Conservation (phyloP, 2,797 vertebrate genomes). For the Brachymystax lenok region DNA sequence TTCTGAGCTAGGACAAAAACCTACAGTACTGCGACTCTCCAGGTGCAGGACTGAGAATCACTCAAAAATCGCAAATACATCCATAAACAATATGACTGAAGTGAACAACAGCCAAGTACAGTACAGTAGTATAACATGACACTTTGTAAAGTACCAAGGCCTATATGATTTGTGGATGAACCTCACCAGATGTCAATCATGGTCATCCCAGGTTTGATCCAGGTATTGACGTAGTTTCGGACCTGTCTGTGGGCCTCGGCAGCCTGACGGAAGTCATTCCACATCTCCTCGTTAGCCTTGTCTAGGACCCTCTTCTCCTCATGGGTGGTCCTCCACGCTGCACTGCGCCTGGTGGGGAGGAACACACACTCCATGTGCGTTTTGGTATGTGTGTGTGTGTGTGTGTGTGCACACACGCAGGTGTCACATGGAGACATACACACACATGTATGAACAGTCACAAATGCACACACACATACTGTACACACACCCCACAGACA, state of each 20-base stretch:
- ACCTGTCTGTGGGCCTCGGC: slow-evolving; percentile 98
- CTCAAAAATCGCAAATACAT: neutral
- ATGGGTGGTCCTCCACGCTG: slow-evolving; percentile 89
- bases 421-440: too few relatives aligned
- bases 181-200: slow-evolving; percentile 99
- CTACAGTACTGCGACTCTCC: neutral
- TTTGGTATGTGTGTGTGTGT: too few relatives aligned
- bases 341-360: slow-evolving; percentile 79
- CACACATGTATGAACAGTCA: neutral
- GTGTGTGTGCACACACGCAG: too few relatives aligned
- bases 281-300: slow-evolving; percentile 95
- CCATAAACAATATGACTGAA: neutral
- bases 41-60: neutral
- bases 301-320: slow-evolving; percentile 95
- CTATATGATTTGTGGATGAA: neutral
- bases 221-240: slow-evolving; percentile 92
- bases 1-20: neutral
- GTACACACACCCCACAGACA: slow-evolving; percentile 10
- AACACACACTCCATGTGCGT: too few relatives aligned
- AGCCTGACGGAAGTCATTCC: slow-evolving; percentile 97
- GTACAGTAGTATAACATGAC: neutral
- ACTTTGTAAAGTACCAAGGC: neutral
- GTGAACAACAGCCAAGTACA: neutral
- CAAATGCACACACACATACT: slow-evolving; percentile 1
- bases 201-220: slow-evolving; percentile 96